These are phyloP conservation scores for Mycalesis mineus DNA, from an alignment of 2,888 invertebrate genomes.

Conservation along the genomic window DNA sequence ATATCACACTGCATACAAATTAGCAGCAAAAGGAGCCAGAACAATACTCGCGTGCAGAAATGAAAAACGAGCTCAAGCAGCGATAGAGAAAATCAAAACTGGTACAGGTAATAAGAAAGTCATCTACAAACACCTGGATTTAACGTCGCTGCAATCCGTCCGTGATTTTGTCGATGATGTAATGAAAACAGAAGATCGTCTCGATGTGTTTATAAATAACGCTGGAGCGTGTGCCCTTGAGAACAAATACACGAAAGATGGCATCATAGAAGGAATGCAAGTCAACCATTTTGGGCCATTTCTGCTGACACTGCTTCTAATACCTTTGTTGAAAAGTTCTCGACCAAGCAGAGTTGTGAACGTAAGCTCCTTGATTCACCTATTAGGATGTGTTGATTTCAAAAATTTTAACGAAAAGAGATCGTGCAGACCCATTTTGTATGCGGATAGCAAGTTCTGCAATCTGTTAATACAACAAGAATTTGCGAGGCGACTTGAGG, in stretches of 20 bases:
- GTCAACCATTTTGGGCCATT: conserved; percentile 79
- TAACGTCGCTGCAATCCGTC: conserved; percentile 43
- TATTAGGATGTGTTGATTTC: conserved; percentile 80
- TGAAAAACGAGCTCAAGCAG: conserved; percentile 35
- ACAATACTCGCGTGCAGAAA: conserved; percentile 51
- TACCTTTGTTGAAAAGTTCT: conserved; percentile 76
- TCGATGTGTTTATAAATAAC: conserved; percentile 66
- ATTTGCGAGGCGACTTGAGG: conserved; percentile 39
- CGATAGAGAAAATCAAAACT: conserved; percentile 31
- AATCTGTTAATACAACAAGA: conserved; percentile 47
- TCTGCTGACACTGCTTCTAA: conserved; percentile 76
- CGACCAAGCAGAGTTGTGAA: conserved; percentile 85
- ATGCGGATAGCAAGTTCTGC: conserved; percentile 46
- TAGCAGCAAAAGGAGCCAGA: conserved; percentile 44
- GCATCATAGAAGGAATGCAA: conserved; percentile 77
- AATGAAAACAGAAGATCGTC: conserved; percentile 37
- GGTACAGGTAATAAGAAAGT: conserved; percentile 33
- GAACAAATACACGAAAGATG: conserved; percentile 67
- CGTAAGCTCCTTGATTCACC: conserved; percentile 86
- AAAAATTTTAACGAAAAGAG: conserved; percentile 47
- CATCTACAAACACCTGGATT: conserved; percentile 35
- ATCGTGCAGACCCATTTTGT: conserved; percentile 22
- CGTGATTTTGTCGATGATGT: conserved; percentile 66
- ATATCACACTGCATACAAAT: conserved; percentile 46
- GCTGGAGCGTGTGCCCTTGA: conserved; percentile 45